A percentile compares a stretch with the other conserved stretches of the same genome.
phyloP scores from a whole-genome alignment of 1,140 invertebrate species.

The Coptotermes formosanus region DNA sequence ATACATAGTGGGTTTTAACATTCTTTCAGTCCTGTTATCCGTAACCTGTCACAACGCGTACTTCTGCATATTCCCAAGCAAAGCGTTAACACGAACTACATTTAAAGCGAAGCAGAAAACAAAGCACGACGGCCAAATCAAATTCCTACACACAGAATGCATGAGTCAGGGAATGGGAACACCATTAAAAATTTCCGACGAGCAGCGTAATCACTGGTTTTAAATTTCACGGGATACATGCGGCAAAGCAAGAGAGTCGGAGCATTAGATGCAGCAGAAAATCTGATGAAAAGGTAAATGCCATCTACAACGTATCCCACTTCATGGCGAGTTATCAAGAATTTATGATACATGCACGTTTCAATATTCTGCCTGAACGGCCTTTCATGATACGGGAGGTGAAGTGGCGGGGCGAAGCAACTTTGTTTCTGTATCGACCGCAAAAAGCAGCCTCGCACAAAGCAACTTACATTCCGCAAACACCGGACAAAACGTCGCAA shows the following conservation, averaged over 20 bases:
- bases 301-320: constrained; percentile 18
- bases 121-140: not conserved
- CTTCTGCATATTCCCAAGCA: not conserved
- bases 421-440: constrained; percentile 12
- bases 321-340: constrained; percentile 20
- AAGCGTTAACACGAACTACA: not conserved
- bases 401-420: not conserved
- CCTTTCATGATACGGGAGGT: not conserved
- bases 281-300: not conserved
- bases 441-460: not conserved
- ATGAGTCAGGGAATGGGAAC: constrained; percentile 26
- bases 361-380: constrained; percentile 17
- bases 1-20: too few relatives aligned
- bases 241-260: too few relatives aligned
- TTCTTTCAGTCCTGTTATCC: too few relatives aligned
- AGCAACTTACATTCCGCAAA: not conserved
- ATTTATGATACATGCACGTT: constrained; percentile 20
- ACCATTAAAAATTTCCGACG: constrained; percentile 28
- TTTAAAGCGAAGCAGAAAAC: not conserved
- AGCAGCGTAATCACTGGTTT: constrained; percentile 32
- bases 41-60: not conserved
- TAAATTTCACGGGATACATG: constrained; percentile 24
- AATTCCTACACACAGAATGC: constrained; percentile 26
- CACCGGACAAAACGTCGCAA: not conserved
- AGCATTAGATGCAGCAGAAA: not conserved